Evolutionary conservation across 2,797 vertebrate genomes (phyloP).

Genomic region (Discoglossus pictus): DNA sequence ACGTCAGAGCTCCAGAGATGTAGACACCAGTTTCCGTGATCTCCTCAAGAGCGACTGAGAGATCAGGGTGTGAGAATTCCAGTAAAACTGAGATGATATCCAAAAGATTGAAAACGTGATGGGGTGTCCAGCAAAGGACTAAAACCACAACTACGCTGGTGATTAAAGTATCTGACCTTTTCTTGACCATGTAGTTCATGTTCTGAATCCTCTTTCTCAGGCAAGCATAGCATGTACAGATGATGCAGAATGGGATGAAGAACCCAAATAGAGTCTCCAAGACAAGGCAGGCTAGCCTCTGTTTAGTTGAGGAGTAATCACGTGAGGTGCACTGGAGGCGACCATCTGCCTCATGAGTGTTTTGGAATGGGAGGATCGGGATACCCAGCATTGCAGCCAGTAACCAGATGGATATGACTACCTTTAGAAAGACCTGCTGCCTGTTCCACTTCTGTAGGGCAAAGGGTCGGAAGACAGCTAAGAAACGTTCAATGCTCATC

Average conservation of each 20-base stretch:
- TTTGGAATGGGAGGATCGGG: slow-evolving; percentile 69
- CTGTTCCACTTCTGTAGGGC: slow-evolving; percentile 70
- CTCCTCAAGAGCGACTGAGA: slow-evolving; percentile 33
- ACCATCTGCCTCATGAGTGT: slow-evolving; percentile 21
- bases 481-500: slow-evolving; percentile 77
- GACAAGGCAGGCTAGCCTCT: slow-evolving; percentile 67
- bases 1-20: slow-evolving; percentile 71
- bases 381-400: slow-evolving; percentile 68
- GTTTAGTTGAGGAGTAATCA: slow-evolving; percentile 54
- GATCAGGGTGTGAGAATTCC: not conserved
- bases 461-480: slow-evolving; percentile 69
- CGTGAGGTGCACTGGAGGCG: slow-evolving; percentile 65
- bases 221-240: slow-evolving; percentile 73
- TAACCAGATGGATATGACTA: slow-evolving; percentile 67
- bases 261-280: slow-evolving; percentile 76
- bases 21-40: slow-evolving; percentile 44
- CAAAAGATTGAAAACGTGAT: slow-evolving; percentile 68
- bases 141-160: not conserved
- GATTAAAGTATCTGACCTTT: slow-evolving; percentile 66
- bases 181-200: slow-evolving; percentile 75
- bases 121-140: slow-evolving; percentile 12
- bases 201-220: slow-evolving; percentile 72
- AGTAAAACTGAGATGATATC: slow-evolving; percentile 61
- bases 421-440: slow-evolving; percentile 60
- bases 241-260: slow-evolving; percentile 65